Conservation (phyloP, 2,888 invertebrate species). For the Heliothis peltigera region DNA sequence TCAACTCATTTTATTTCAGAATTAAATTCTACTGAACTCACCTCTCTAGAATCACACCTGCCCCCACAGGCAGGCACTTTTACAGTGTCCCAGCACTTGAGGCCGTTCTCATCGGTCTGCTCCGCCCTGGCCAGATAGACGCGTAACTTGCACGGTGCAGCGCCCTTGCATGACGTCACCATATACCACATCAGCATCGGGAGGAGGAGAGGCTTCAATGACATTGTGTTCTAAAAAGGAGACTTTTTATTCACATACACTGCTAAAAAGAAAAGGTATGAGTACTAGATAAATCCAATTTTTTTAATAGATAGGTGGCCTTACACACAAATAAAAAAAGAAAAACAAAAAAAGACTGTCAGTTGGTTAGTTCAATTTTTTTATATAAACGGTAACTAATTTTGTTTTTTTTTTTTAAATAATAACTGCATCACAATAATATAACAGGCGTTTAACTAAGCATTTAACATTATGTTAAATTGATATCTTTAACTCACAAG, state of each 20-base stretch:
- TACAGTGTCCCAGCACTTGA: conserved; percentile 93
- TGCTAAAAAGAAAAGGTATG: too few species aligned
- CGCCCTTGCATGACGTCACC: conserved; percentile 44
- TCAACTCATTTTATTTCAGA: too few species aligned
- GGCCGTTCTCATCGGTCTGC: conserved; percentile 91
- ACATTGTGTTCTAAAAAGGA: conserved; percentile 39
- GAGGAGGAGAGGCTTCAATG: conserved; percentile 27
- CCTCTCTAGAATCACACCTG: conserved; percentile 95
- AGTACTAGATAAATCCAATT: too few species aligned
- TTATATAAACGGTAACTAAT: too few species aligned
- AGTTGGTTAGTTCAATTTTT: too few species aligned
- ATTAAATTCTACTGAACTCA: conserved; percentile 42
- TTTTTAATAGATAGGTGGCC: too few species aligned
- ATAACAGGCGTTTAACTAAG: not conserved
- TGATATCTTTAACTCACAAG: not conserved
- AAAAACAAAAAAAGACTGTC: too few species aligned
- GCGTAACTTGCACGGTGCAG: conserved; percentile 89
- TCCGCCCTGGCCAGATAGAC: conserved; percentile 92
- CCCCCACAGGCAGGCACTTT: conserved; percentile 95
- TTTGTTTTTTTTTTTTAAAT: too few species aligned
- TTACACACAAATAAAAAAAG: too few species aligned
- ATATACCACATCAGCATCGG: conserved; percentile 45
- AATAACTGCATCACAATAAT: too few species aligned
- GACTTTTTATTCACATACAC: too few species aligned
- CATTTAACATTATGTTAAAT: not conserved